Evolutionary conservation across 1,140 invertebrate genomes (phyloP).

Genomic region (Hirudo medicinalis): DNA sequence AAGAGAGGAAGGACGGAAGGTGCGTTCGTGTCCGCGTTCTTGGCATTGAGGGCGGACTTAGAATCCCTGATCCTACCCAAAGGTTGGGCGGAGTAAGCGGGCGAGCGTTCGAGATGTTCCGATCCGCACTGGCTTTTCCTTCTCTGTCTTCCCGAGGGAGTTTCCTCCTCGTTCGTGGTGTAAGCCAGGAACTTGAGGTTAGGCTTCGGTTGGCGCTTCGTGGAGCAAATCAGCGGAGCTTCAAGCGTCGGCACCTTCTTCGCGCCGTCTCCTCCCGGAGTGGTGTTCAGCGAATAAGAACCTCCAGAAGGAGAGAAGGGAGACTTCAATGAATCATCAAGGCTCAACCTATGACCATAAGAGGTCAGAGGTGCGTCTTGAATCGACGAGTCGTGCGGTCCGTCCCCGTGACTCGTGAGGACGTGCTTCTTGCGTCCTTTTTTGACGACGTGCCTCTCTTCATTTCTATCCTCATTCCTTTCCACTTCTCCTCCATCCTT

Average conservation of each 20-base stretch:
- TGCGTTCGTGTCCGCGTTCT: conserved; percentile 36
- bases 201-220: conserved; percentile 38
- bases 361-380: too few species aligned
- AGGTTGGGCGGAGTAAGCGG: conserved; percentile 20
- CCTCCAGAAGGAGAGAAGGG: too few species aligned
- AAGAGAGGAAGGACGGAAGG: conserved; percentile 21
- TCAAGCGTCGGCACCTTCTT: conserved; percentile 33
- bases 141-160: conserved; percentile 3
- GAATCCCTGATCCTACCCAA: conserved; percentile 23
- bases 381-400: too few species aligned
- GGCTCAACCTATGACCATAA: too few species aligned
- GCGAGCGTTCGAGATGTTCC: background rate
- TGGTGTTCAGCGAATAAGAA: too few species aligned
- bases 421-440: conserved; percentile 12
- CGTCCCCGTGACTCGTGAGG: conserved; percentile 5
- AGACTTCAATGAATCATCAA: too few species aligned
- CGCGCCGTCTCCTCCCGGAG: conserved; percentile 44
- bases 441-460: background rate
- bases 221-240: conserved; percentile 36
- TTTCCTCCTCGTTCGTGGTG: conserved; percentile 27
- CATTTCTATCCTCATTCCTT: background rate
- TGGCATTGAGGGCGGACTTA: conserved; percentile 29
- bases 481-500: background rate
- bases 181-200: conserved; percentile 33
- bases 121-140: background rate